Evolutionary conservation across 2,113 vertebrate species (phyloP).

Genomic region (Myiozetetes cayanensis): DNA sequence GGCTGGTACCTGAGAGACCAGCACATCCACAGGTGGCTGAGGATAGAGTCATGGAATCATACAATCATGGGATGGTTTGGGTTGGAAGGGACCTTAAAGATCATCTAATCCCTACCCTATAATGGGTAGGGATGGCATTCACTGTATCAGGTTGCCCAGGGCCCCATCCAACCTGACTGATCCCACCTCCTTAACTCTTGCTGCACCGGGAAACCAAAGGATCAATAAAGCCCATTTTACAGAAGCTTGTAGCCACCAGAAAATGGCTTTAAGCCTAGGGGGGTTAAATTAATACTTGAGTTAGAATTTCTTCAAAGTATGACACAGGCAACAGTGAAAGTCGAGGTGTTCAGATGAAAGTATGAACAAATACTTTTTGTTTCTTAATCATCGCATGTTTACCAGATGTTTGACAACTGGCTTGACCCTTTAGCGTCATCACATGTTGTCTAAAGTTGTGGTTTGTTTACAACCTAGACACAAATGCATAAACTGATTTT

Average conservation of each 20-base stretch:
- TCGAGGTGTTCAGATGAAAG: background rate
- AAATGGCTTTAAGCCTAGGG: background rate
- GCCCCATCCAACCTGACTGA: background rate
- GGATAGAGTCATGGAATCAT: background rate
- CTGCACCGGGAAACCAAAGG: background rate
- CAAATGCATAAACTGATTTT: background rate
- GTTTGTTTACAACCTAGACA: slow-evolving; percentile 20
- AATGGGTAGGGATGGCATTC: background rate
- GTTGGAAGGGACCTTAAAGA: background rate
- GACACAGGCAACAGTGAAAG: background rate
- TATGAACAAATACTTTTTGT: background rate
- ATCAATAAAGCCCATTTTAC: background rate
- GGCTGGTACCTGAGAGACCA: background rate
- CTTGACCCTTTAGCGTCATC: slow-evolving; percentile 8
- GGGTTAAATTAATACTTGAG: background rate
- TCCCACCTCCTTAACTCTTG: background rate
- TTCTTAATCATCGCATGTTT: background rate
- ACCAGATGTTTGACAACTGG: background rate
- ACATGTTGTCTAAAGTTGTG: slow-evolving; percentile 6
- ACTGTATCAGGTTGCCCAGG: background rate
- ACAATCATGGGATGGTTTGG: background rate
- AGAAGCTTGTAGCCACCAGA: background rate
- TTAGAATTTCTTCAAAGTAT: background rate
- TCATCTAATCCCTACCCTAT: background rate
- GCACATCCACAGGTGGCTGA: background rate